A percentile compares a stretch with the other conserved stretches of the same genome.
These are phyloP conservation scores for Acleris holmiana DNA, from an alignment of 2,888 invertebrate species.

Conservation along the genomic window DNA sequence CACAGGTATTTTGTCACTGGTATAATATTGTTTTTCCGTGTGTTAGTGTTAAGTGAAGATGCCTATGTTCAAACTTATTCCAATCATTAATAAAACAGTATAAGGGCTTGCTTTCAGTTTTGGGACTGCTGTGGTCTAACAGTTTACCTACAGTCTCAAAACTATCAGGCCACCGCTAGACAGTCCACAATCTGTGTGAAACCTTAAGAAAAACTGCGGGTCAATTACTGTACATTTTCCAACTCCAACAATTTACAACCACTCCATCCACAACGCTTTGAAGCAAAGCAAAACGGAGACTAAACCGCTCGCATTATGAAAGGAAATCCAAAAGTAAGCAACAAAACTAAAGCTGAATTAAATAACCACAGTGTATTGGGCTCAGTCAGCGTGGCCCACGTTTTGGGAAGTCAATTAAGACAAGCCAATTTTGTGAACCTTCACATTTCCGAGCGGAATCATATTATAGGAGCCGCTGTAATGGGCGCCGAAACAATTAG, in stretches of 20 bases:
- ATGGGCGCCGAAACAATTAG: constrained; percentile 36
- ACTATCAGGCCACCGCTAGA: no score
- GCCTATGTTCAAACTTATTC: no score
- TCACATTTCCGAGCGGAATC: constrained; percentile 31
- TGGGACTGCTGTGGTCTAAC: no score
- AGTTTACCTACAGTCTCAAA: no score
- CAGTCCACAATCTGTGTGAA: no score
- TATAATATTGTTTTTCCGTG: no score
- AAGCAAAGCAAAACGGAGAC: neutral
- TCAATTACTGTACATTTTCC: no score
- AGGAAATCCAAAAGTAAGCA: neutral
- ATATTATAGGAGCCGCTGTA: constrained; percentile 30
- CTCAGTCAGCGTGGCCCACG: constrained; percentile 8
- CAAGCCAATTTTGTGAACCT: constrained; percentile 33
- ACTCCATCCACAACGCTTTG: neutral
- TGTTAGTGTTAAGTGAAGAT: no score
- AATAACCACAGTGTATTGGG: neutral
- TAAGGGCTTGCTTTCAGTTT: no score
- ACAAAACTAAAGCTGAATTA: neutral
- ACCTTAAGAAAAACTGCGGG: no score
- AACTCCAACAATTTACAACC: neutral
- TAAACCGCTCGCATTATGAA: neutral
- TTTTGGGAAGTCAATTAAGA: constrained; percentile 31
- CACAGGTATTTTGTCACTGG: no score
- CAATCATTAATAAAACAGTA: no score